These are phyloP conservation scores for Falco rusticolus DNA, from an alignment of 2,797 vertebrate genomes.

Conservation along the genomic window DNA sequence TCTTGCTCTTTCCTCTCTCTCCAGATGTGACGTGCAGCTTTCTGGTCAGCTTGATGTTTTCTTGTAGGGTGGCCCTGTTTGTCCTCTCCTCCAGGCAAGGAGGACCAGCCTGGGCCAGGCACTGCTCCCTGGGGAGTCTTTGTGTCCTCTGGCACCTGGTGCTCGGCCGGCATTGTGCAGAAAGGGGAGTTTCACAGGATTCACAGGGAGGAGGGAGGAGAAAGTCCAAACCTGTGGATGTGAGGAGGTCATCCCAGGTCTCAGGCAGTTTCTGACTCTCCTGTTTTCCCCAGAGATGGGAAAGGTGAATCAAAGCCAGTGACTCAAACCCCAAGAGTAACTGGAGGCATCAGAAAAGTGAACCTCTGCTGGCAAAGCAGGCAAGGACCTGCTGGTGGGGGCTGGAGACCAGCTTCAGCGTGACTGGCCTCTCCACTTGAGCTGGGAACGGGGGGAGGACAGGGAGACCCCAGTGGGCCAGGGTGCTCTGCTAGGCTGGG, in stretches of 20 bases:
- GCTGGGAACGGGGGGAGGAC: not conserved
- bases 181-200: not conserved
- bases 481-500: not conserved
- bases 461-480: not conserved
- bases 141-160: not conserved
- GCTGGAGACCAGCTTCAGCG: not conserved
- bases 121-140: not conserved
- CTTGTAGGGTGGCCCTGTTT: not conserved
- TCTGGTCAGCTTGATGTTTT: not conserved
- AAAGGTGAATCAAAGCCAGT: not conserved
- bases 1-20: not conserved
- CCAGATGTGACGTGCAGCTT: not conserved
- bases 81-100: not conserved
- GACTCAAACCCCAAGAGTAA: not conserved
- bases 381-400: not conserved
- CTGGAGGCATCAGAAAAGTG: not conserved
- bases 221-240: not conserved
- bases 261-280: not conserved
- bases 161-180: not conserved
- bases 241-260: not conserved
- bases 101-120: not conserved
- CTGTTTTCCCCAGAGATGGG: not conserved
- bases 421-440: fast-evolving
- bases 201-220: not conserved
- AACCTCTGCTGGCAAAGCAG: not conserved